phyloP scores from a whole-genome alignment of 1,140 invertebrate genomes.

The Megalopta genalis region DNA sequence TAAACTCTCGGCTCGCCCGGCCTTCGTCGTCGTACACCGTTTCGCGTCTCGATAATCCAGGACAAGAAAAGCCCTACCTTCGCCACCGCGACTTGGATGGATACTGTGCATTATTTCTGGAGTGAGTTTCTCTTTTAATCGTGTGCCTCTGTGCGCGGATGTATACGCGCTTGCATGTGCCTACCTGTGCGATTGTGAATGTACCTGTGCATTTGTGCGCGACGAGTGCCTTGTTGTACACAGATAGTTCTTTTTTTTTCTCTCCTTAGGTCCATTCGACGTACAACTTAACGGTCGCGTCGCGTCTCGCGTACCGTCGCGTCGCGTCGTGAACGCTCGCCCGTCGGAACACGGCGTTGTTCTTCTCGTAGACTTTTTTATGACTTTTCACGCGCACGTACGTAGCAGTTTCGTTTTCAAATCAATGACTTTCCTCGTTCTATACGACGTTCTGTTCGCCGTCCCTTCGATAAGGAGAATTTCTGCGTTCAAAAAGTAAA shows the following conservation, averaged over 20 bases:
- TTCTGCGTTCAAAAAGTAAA: not conserved
- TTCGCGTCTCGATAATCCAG: conserved; percentile 50
- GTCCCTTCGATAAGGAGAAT: not conserved
- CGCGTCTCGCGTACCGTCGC: no score
- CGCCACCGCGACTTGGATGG: conserved; percentile 75
- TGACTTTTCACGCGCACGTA: no score
- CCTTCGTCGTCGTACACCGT: conserved; percentile 2
- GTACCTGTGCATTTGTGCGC: not conserved
- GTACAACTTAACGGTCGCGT: no score
- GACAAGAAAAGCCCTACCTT: conserved; percentile 42
- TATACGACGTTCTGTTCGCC: no score
- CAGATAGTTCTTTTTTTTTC: conserved; percentile 6
- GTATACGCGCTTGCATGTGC: conserved; percentile 7
- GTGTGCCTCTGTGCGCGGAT: conserved; percentile 14
- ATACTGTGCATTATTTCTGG: conserved; percentile 81
- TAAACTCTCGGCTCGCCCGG: conserved; percentile 17
- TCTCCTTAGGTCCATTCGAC: not conserved
- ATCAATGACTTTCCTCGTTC: not conserved
- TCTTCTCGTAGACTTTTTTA: no score
- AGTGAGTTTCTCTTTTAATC: conserved; percentile 74
- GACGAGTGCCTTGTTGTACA: conserved; percentile 13
- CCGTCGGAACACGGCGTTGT: conserved; percentile 28
- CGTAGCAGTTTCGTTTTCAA: not conserved
- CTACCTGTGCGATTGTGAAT: not conserved
- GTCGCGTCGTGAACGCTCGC: not conserved